phyloP scores from a whole-genome alignment of 2,888 invertebrate genomes.

The Caenorhabditis uteleia region DNA sequence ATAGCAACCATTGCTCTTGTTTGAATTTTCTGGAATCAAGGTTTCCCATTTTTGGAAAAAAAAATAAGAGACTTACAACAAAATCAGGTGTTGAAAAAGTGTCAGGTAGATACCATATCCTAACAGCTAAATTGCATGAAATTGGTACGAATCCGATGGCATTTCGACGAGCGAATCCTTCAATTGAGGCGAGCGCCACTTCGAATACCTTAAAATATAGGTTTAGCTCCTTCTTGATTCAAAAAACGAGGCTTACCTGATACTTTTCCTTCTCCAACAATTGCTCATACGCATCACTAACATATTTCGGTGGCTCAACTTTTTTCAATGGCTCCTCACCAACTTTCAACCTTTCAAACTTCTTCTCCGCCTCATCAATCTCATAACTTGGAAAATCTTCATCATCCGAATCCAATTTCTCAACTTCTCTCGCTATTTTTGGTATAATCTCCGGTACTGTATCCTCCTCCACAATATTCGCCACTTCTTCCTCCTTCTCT shows the following conservation, averaged over 20 bases:
- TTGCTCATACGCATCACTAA: constrained; percentile 21
- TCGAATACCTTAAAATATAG: constrained; percentile 28
- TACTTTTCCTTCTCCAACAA: constrained; percentile 30
- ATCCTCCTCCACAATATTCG: not conserved
- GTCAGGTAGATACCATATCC: constrained; percentile 24
- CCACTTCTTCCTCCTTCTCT: not conserved
- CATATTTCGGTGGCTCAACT: constrained; percentile 10
- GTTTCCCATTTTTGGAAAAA: too few relatives aligned
- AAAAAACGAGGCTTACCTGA: constrained; percentile 7
- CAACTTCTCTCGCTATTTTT: too few relatives aligned
- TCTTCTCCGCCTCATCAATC: constrained; percentile 12
- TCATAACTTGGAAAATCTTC: constrained; percentile 28
- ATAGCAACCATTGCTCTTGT: constrained; percentile 2
- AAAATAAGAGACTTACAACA: too few relatives aligned
- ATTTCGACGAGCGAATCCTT: constrained; percentile 14
- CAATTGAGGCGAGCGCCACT: constrained; percentile 15
- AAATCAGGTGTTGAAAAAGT: constrained; percentile 22
- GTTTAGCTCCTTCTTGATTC: too few relatives aligned
- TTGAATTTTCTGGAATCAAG: constrained; percentile 25
- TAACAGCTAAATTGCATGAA: constrained; percentile 14
- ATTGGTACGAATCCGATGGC: constrained; percentile 30
- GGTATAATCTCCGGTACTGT: too few relatives aligned
- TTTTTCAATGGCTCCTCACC: constrained; percentile 15
- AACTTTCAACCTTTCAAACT: constrained; percentile 5
- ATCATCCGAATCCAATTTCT: constrained; percentile 33